Base-by-base conservation (phyloP, 2,113 vertebrate genomes). In the Ciconia boyciana region DNA sequence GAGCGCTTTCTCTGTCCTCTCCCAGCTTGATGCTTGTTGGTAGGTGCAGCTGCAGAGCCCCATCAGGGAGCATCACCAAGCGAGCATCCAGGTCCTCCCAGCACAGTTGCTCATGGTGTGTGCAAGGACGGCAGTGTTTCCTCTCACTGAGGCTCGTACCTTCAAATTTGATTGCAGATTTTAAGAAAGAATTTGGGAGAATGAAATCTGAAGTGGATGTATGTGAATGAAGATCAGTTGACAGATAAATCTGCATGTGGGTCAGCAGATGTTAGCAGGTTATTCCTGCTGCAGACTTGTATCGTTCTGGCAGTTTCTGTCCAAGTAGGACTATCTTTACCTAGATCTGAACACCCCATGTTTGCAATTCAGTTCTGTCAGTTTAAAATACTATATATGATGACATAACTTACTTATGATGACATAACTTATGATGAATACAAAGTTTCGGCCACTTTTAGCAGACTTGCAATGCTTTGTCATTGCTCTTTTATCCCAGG, bases 21-120 rank as follows among this genome's bases (percentile, higher is more conserved):
- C 22, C 29, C 44, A 58, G 19, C 32, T 17, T 61, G 9, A 8
- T n/a, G 16, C 43, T 64, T 28, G 28, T 21, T 51, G 16, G 43
- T 31, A 28, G 20, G 12, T 39, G 44, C 52, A 52, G 44, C 75
- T n/a, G 36, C 39, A 71, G 29, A 72, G 11, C 18, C 46, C 26
- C 29, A 18, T 46, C 36, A 31, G 44, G 34, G 16, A 83, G 24
- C 20, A 51, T 13, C 19, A 20, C 29, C 6, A 10, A 83, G 43
- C 24, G 1, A 82, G 36, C 44, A 39, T 6, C 34, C 1, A 2
- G 31, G 26, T 43, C 43, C 11, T 60, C 43, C 0, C 4, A 70
- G 55, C 48, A 34, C 31, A 49, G 25, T 16, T 76, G 41, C 26
- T 28, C 4, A 3, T 8, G 26, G 15, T 28, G 10, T 24, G 32